Percentiles rank a stretch among this genome's conserved stretches.
phyloP scores from a whole-genome alignment of 2,888 invertebrate genomes.

The Deilephila elpenor region DNA sequence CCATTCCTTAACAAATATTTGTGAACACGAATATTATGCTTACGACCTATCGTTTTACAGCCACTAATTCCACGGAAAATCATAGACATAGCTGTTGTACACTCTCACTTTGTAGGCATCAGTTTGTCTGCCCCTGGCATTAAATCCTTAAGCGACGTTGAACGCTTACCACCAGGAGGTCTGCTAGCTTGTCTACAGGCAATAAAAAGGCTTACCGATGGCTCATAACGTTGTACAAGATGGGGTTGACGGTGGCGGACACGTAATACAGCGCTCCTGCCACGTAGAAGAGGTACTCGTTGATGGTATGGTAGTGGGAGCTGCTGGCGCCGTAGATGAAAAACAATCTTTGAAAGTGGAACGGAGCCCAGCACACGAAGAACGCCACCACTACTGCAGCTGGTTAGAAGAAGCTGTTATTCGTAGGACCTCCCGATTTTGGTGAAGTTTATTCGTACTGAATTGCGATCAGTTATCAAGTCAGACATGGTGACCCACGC shows the following conservation, averaged over 20 bases:
- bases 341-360: slow-evolving; percentile 95
- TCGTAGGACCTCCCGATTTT: too few species aligned
- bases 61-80: too few species aligned
- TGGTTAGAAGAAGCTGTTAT: slow-evolving; percentile 69
- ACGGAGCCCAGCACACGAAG: slow-evolving; percentile 98
- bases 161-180: background rate
- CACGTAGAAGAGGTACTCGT: slow-evolving; percentile 91
- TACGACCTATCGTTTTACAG: too few species aligned
- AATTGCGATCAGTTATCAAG: too few species aligned
- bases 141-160: background rate
- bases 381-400: slow-evolving; percentile 97
- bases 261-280: slow-evolving; percentile 94
- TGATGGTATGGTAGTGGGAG: slow-evolving; percentile 86
- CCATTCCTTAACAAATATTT: too few species aligned
- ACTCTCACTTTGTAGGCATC: too few species aligned
- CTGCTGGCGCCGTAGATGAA: slow-evolving; percentile 89
- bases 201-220: slow-evolving; percentile 61
- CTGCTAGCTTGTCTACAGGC: background rate
- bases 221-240: slow-evolving; percentile 93
- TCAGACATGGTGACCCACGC: too few species aligned
- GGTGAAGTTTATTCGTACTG: too few species aligned
- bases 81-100: too few species aligned
- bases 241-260: slow-evolving; percentile 93
- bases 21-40: too few species aligned
- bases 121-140: too few species aligned